Evolutionary conservation across 2,113 vertebrate species (phyloP), one percentile per base, ranked within the genome.

Genomic region (Canis aureus): DNA sequence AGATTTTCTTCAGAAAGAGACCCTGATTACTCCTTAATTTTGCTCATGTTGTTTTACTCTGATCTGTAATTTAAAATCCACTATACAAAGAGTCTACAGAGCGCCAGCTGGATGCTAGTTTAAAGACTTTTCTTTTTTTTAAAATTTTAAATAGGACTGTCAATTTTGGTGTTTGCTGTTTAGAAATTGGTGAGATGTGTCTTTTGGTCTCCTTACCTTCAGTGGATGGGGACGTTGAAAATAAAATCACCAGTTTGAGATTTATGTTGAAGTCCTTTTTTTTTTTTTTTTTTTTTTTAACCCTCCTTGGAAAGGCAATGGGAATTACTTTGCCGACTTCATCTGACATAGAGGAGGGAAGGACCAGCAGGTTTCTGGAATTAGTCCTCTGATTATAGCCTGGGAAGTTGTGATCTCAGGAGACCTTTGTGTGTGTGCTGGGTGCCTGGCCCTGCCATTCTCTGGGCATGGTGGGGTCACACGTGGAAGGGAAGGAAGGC

Each of bases 61-160:
- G 62, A 98, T 98, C 97, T 99, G 4, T 99, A 99, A 99, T 99
- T 99, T 99, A 98, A 98, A 98, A 97, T 98, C 96, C 96, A 83
- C 92, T 88, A 90, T 95, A 98, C 97, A 95, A 69, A 95, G 97
- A 96, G 88, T 94, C 97, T 80, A 96, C 80, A 89, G 59, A 89
- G 93, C 20, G 95, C 97, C 98, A 98, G 80, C 94, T 98, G 97
- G 95, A 97, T 96, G 71, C 67, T 94, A 91, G 85, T 97, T 93
- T 96, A 97, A 98, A 98, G 96, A 97, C 89, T 91, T 95, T 96
- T 89, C 80, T 91, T 94, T 88, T 94, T 66, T 94, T 87, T 43
- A 23, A 32, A 35, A 84, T 79, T 95, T 91, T 92, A 97, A 96
- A 81, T 81, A 71, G 69, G 83, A 74, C 81, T 78, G 20, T 88